These are phyloP conservation scores for Cerastis leucographa DNA, from an alignment of 2,888 invertebrate genomes.

Conservation along the genomic window DNA sequence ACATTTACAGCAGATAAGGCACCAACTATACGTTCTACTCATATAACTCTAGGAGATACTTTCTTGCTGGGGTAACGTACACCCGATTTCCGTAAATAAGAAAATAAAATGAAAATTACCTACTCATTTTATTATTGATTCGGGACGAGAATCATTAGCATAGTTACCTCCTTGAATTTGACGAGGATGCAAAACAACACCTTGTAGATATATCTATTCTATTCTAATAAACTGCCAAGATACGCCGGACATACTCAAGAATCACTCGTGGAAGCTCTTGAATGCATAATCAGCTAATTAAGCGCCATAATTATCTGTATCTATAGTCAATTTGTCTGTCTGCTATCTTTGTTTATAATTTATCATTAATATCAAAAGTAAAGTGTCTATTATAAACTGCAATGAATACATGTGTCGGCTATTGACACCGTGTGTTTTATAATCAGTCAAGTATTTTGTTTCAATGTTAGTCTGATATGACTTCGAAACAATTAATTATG, in stretches of 20 bases:
- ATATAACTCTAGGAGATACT: too few species aligned
- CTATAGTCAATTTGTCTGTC: background rate
- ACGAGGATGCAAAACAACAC: too few species aligned
- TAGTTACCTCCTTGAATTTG: too few species aligned
- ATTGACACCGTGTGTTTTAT: constrained; percentile 15
- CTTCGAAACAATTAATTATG: background rate
- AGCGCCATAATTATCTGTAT: background rate
- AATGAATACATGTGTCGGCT: background rate
- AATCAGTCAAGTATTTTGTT: constrained; percentile 43
- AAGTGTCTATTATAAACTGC: background rate
- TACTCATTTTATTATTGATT: too few species aligned
- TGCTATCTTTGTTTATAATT: constrained; percentile 6
- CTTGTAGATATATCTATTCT: too few species aligned
- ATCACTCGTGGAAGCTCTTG: background rate
- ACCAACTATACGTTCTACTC: too few species aligned
- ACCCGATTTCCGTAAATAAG: too few species aligned
- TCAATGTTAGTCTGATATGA: background rate
- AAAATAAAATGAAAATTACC: too few species aligned
- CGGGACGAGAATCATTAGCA: too few species aligned
- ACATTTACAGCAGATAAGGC: too few species aligned
- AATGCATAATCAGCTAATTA: constrained; percentile 21
- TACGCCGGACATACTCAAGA: background rate
- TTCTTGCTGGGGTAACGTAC: too few species aligned
- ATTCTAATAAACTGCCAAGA: background rate
- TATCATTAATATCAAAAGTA: constrained; percentile 2